Conservation (phyloP, 2,113 vertebrate species). For the Sturnus vulgaris region DNA sequence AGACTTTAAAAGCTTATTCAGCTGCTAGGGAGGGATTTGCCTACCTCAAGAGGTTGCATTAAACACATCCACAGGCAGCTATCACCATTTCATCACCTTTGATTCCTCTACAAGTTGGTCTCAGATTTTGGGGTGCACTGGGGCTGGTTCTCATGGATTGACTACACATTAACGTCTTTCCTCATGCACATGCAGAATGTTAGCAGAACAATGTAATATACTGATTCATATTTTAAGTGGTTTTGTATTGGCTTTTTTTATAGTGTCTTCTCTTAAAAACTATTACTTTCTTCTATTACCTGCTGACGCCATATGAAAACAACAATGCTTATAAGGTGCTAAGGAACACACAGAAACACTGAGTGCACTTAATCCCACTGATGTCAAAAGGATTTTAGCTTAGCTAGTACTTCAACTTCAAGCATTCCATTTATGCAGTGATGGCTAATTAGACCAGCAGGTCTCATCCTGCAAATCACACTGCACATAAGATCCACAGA, state of each 20-base stretch:
- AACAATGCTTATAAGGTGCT: neutral
- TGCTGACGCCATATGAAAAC: neutral
- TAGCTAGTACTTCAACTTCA: neutral
- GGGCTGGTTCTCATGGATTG: neutral
- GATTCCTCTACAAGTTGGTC: neutral
- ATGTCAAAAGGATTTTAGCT: neutral
- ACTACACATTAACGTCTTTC: neutral
- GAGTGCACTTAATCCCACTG: neutral
- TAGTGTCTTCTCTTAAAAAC: neutral
- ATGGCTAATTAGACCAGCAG: neutral
- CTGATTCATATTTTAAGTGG: neutral
- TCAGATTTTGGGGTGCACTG: fast-evolving
- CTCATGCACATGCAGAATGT: neutral
- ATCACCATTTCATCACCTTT: neutral
- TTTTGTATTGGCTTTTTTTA: neutral
- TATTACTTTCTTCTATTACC: neutral
- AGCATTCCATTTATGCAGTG: neutral
- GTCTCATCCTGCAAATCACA: neutral
- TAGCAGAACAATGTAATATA: neutral
- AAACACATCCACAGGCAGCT: neutral
- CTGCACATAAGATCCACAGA: fast-evolving
- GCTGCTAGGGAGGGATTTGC: neutral
- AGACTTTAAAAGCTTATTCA: neutral
- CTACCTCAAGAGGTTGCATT: neutral
- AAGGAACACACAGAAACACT: neutral